Conservation (phyloP, 2,113 vertebrate species). For the Platichthys flesus region DNA sequence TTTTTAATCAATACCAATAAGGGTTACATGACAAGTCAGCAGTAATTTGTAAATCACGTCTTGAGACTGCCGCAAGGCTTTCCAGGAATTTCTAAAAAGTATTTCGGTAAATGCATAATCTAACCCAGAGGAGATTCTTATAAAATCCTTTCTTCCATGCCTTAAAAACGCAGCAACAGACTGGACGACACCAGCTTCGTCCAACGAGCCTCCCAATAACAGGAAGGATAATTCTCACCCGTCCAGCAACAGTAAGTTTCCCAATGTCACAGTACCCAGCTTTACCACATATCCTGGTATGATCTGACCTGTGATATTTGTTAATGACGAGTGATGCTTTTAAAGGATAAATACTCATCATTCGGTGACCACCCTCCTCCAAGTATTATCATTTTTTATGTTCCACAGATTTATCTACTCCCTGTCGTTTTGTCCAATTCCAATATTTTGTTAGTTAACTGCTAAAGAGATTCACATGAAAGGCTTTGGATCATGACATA, state of each 20-base stretch:
- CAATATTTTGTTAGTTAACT: no score
- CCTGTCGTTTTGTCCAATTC: no score
- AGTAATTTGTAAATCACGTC: not conserved
- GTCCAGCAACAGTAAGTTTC: not conserved
- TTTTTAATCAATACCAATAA: not conserved
- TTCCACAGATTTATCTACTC: no score
- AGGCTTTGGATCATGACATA: no score
- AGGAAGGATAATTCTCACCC: rapidly evolving
- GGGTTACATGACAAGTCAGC: not conserved
- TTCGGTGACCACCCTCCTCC: no score
- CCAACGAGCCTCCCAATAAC: not conserved
- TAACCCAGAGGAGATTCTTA: not conserved
- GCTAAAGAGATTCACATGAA: no score
- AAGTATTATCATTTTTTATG: no score
- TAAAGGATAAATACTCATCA: no score
- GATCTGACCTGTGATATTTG: not conserved
- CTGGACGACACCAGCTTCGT: not conserved
- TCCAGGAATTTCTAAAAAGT: not conserved
- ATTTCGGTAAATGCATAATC: not conserved
- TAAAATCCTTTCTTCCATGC: not conserved
- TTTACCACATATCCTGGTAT: not conserved
- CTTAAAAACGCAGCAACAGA: not conserved
- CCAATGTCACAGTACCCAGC: not conserved
- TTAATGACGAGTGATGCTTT: no score
- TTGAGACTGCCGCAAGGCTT: no score